Percentiles rank a stretch among this genome's conserved stretches.
These are phyloP conservation scores for Holothuria scabra DNA, from an alignment of 53 echinoderm and acorn worm species.

Conservation along the genomic window DNA sequence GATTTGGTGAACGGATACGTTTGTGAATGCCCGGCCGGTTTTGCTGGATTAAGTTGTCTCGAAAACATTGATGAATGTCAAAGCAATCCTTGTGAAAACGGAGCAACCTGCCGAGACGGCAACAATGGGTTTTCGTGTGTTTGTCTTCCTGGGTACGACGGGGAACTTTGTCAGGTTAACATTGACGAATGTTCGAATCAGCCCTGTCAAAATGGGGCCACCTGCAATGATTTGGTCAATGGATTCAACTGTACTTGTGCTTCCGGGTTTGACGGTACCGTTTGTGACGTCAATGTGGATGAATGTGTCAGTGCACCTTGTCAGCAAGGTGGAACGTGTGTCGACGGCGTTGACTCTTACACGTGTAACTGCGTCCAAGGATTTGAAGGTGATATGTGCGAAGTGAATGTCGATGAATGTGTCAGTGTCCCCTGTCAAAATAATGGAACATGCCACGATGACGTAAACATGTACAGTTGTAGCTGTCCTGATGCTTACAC, in stretches of 20 bases:
- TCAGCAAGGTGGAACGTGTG: constrained; percentile 49
- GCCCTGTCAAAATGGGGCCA: constrained; percentile 46
- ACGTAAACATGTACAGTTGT: constrained; percentile 25
- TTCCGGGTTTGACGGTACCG: constrained; percentile 18
- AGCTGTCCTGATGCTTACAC: not conserved
- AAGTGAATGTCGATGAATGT: constrained; percentile 63
- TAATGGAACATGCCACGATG: constrained; percentile 16
- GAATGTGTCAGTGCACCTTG: constrained; percentile 65
- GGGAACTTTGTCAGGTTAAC: constrained; percentile 45
- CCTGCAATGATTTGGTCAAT: constrained; percentile 54
- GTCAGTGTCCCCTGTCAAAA: constrained; percentile 56
- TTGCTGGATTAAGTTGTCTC: not conserved
- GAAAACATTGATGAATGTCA: too few relatives aligned
- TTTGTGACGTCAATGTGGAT: constrained; percentile 49
- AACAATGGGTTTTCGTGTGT: not conserved
- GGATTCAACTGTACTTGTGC: constrained; percentile 39
- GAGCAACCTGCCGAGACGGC: constrained; percentile 5
- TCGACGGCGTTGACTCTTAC: constrained; percentile 51
- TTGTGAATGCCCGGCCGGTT: not conserved
- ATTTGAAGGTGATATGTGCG: constrained; percentile 50
- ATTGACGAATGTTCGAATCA: constrained; percentile 53
- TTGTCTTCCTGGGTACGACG: constrained; percentile 52
- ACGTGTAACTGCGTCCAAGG: constrained; percentile 54
- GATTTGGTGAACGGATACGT: too few relatives aligned
- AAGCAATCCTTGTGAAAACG: constrained; percentile 21